Percentiles rank a stretch among this genome's conserved stretches.
phyloP scores from a whole-genome alignment of 1,140 invertebrate species.

The Lepidurus couesii region DNA sequence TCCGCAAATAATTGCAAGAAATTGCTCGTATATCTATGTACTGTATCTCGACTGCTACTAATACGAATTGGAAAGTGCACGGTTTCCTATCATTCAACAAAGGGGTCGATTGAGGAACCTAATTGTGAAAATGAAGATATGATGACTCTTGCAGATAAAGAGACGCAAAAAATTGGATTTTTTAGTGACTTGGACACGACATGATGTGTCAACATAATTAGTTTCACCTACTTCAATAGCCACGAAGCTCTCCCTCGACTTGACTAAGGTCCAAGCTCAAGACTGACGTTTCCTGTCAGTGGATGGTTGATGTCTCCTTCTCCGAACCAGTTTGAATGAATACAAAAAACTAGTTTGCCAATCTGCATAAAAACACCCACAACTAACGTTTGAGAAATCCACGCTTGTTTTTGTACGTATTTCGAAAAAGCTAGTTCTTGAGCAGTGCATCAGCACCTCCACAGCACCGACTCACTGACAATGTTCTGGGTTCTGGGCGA shows the following conservation, averaged over 20 bases:
- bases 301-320: background rate
- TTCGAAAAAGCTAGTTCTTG: background rate
- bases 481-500: background rate
- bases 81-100: too few relatives aligned
- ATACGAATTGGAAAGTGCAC: too few relatives aligned
- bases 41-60: too few relatives aligned
- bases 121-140: background rate
- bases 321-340: background rate
- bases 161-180: background rate
- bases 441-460: background rate
- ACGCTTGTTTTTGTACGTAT: background rate
- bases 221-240: slow-evolving; percentile 16
- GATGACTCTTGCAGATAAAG: background rate
- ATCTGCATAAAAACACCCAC: background rate
- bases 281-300: slow-evolving; percentile 6
- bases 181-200: background rate
- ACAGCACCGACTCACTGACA: background rate
- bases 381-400: background rate
- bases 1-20: too few relatives aligned
- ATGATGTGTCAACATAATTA: background rate
- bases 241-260: background rate
- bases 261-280: background rate
- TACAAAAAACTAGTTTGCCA: background rate
- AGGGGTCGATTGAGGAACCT: background rate
- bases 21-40: too few relatives aligned